Evolutionary conservation across 92 coral and sea anemone species (phyloP), one percentile per base, ranked within the genome.

Genomic region (Siderastrea siderea): DNA sequence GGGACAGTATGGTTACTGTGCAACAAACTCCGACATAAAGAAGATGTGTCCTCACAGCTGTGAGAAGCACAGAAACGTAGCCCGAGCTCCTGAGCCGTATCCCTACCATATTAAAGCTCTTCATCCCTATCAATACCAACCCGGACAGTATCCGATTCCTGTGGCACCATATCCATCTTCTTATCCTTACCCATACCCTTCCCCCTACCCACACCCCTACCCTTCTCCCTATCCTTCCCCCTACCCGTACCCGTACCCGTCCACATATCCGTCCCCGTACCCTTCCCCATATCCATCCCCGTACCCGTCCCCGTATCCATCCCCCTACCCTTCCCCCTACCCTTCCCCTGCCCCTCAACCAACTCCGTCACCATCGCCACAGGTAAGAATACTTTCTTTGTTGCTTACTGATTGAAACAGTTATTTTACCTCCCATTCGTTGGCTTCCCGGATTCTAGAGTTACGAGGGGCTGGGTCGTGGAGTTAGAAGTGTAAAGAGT

Each of bases 31-130:
- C 3, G 80, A 82, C 4, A 65, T 93, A 13, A 5, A 7, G 44
- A 0, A 2, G 47, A 53, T 2, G 2, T 93, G 96, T 60, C 96
- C 83, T 1, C 54, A 90, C 87, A 93, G 94, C 75, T 93, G 96
- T 74, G 5, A 1, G 65, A 75, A 48, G 17, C 82, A 90, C 74
- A 15, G 53, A 1, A 9, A 47, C 7, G 81, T 52, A 10, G 5
- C 15, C 14, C 62, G 80, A 11, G 93, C 96, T 3, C 67, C 81
- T 10, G 2, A 49, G 48, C 79, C 59, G 12, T 93, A 93, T 71
- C 92, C 87, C 3, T 72, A 73, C 38, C 96, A 92, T 38, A 61
- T 89, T 45, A 55, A 68, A 62, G 89, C 93, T 15, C 68, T 87
- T 46, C 72, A 71, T 62, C 95, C 95, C 65, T 93, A 85, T 47